Percentiles rank a stretch among this genome's conserved stretches.
Conservation (phyloP, 2,888 invertebrate species). For the Patella ulyssiponensis region DNA sequence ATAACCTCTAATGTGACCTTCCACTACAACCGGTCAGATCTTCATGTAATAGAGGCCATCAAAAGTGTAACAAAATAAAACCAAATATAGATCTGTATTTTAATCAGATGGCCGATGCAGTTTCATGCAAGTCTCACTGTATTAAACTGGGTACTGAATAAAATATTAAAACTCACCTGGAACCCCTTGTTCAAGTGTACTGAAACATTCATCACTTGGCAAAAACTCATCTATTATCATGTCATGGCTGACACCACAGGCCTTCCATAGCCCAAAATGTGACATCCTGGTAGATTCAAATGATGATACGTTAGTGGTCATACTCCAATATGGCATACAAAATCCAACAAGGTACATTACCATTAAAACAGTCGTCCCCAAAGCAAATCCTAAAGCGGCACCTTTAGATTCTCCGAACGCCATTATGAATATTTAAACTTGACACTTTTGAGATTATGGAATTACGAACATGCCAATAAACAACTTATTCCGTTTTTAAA, state of each 20-base stretch:
- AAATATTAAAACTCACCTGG: background rate
- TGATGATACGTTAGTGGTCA: background rate
- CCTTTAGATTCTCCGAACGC: background rate
- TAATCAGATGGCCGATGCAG: too few relatives aligned
- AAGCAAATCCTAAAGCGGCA: background rate
- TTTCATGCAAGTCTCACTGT: too few relatives aligned
- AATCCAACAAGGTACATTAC: conserved; percentile 2
- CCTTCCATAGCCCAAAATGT: background rate
- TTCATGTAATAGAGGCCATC: too few relatives aligned
- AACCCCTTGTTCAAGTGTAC: background rate
- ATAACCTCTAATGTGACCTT: too few relatives aligned
- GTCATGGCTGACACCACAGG: background rate
- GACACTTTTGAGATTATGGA: too few relatives aligned
- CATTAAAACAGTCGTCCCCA: background rate
- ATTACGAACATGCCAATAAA: too few relatives aligned
- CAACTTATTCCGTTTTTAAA: too few relatives aligned
- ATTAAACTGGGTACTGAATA: too few relatives aligned
- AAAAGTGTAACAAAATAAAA: too few relatives aligned
- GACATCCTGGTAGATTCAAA: background rate
- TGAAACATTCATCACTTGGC: background rate
- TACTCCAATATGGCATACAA: conserved; percentile 7
- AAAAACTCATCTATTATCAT: background rate
- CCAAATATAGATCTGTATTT: too few relatives aligned
- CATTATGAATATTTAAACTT: background rate
- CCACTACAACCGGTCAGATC: too few relatives aligned